Evolutionary conservation across 2,888 invertebrate genomes (phyloP).

Genomic region (Anorthoa munda): DNA sequence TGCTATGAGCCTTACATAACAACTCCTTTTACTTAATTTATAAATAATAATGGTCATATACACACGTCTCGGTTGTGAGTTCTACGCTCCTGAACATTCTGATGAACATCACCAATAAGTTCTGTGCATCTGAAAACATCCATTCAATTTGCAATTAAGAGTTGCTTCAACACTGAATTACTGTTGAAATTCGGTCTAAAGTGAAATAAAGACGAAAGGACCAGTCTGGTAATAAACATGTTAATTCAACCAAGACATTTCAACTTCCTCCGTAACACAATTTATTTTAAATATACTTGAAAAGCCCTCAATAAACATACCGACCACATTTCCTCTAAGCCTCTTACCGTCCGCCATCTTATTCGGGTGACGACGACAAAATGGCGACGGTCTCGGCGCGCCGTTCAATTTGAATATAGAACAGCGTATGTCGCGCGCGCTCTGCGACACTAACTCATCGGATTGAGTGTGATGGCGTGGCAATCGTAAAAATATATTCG

Average conservation of each 20-base stretch:
- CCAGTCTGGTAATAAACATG: slow-evolving; percentile 10
- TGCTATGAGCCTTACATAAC: no score
- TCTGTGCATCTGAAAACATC: neutral
- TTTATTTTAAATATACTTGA: slow-evolving; percentile 75
- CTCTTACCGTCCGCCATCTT: slow-evolving; percentile 85
- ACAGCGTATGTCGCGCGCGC: slow-evolving; percentile 90
- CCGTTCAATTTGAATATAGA: slow-evolving; percentile 90
- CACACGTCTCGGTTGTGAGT: no score
- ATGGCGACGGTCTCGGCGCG: slow-evolving; percentile 85
- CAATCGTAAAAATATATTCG: slow-evolving; percentile 89
- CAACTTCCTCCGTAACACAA: slow-evolving; percentile 52
- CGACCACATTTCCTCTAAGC: slow-evolving; percentile 80
- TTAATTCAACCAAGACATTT: slow-evolving; percentile 46
- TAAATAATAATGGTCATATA: no score
- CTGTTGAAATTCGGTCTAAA: neutral
- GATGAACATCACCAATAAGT: no score
- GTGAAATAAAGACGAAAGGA: neutral
- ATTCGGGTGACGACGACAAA: slow-evolving; percentile 85
- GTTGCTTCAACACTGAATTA: neutral
- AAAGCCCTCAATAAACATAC: slow-evolving; percentile 71
- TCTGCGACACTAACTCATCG: slow-evolving; percentile 89
- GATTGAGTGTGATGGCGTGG: slow-evolving; percentile 88
- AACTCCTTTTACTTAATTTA: no score
- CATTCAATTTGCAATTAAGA: neutral
- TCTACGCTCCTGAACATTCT: no score